Evolutionary conservation across 2,113 vertebrate genomes (phyloP).

Genomic region (Empidonax traillii): DNA sequence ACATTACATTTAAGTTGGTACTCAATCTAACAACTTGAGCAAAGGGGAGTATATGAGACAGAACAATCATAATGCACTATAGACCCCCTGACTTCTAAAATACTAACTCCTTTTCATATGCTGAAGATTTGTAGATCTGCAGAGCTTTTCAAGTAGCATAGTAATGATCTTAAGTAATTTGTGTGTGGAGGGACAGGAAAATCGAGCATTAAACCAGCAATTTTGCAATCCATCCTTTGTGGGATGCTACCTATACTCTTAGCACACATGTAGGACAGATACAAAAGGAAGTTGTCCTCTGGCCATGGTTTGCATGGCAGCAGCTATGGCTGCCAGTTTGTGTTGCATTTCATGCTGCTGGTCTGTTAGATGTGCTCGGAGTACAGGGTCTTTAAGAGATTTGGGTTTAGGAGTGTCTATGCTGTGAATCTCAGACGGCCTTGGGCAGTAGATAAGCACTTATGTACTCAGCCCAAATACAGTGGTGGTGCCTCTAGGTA

Average conservation of each 20-base stretch:
- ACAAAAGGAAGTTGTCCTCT: not conserved
- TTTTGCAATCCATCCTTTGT: not conserved
- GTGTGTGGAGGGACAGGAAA: not conserved
- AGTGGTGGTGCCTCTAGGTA: not conserved
- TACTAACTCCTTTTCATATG: not conserved
- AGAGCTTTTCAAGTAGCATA: not conserved
- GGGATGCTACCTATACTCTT: not conserved
- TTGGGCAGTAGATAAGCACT: not conserved
- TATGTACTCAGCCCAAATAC: not conserved
- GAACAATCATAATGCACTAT: not conserved
- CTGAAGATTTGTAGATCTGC: not conserved
- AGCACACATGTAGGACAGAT: not conserved
- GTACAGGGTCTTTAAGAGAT: not conserved
- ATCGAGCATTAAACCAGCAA: not conserved
- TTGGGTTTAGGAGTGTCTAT: not conserved
- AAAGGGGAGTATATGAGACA: not conserved
- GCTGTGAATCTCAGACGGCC: not conserved
- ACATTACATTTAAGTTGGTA: not conserved
- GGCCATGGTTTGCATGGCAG: not conserved
- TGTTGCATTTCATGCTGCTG: not conserved
- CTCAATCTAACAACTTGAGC: not conserved
- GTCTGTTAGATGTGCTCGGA: not conserved
- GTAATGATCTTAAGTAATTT: not conserved
- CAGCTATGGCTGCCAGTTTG: not conserved
- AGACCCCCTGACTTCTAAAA: not conserved